phyloP scores from a whole-genome alignment of 1,140 invertebrate species.

The Linepithema humile region DNA sequence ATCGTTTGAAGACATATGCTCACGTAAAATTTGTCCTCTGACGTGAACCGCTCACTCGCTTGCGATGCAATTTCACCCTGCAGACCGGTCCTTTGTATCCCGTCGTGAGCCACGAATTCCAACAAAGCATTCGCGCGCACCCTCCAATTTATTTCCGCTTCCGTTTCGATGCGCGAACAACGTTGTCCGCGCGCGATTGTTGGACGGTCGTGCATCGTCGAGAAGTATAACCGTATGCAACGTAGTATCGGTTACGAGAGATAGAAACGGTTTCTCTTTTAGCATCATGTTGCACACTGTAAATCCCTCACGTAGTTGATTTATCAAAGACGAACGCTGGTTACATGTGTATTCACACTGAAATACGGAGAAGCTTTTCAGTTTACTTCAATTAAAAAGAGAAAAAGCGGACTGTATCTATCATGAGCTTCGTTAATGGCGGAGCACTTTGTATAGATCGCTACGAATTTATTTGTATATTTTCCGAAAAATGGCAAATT shows the following conservation, averaged over 20 bases:
- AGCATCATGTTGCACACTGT: not conserved
- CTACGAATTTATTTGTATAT: too few species aligned
- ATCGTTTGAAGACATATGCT: conserved; percentile 21
- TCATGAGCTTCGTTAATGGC: not conserved
- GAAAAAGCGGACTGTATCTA: not conserved
- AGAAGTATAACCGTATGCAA: not conserved
- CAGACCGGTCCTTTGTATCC: conserved; percentile 20
- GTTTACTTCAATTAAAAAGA: not conserved
- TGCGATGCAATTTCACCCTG: conserved; percentile 38
- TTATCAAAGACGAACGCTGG: conserved; percentile 1
- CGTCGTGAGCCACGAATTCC: conserved; percentile 20
- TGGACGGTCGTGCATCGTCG: conserved; percentile 10
- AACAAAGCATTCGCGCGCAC: conserved; percentile 22
- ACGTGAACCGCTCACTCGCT: conserved; percentile 1
- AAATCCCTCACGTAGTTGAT: conserved; percentile 25
- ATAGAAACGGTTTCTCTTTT: conserved; percentile 14
- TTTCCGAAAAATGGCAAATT: too few species aligned
- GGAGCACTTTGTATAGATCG: not conserved
- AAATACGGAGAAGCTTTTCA: not conserved
- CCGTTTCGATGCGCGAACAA: conserved; percentile 29
- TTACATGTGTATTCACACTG: not conserved
- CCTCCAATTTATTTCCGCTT: conserved; percentile 51
- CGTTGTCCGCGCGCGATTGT: not conserved
- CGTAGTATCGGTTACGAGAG: conserved; percentile 28
- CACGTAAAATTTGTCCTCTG: conserved; percentile 44